Evolutionary conservation across 2,888 invertebrate genomes (phyloP).

Genomic region (Cancer borealis): DNA sequence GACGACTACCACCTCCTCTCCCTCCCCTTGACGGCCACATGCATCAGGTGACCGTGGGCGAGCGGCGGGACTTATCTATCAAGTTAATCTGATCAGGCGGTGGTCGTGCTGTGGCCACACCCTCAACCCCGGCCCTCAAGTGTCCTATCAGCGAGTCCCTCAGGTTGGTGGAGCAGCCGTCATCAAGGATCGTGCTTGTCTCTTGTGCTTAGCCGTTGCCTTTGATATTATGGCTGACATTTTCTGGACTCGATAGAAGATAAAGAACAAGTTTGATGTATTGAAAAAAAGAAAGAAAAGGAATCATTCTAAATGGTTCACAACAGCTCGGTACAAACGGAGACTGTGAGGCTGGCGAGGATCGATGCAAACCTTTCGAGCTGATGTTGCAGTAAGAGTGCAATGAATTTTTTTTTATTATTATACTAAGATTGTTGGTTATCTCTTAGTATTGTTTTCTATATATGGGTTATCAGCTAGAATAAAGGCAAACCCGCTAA

Average conservation of each 20-base stretch:
- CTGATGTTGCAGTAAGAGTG: too few species aligned
- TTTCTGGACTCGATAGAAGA: neutral
- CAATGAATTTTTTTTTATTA: too few species aligned
- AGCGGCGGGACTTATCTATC: conserved; percentile 3
- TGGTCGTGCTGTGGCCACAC: conserved; percentile 12
- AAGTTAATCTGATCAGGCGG: neutral
- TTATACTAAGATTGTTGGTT: too few species aligned
- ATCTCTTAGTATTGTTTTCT: neutral
- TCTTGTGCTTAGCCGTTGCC: neutral
- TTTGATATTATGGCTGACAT: conserved; percentile 2
- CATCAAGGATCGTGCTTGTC: neutral
- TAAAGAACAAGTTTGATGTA: neutral
- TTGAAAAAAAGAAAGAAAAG: too few species aligned
- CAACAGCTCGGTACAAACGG: too few species aligned
- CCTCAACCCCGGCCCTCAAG: neutral
- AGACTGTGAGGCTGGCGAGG: too few species aligned
- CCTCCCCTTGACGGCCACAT: neutral
- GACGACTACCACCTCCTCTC: neutral
- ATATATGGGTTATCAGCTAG: neutral
- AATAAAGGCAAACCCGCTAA: too few species aligned
- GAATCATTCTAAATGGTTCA: too few species aligned
- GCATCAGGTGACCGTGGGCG: conserved; percentile 20
- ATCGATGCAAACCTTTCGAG: too few species aligned
- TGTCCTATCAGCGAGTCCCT: neutral
- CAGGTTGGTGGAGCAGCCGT: neutral